A percentile compares a stretch with the other conserved stretches of the same genome.
Conservation (phyloP, 2,888 invertebrate genomes). For the Amiota minor region DNA sequence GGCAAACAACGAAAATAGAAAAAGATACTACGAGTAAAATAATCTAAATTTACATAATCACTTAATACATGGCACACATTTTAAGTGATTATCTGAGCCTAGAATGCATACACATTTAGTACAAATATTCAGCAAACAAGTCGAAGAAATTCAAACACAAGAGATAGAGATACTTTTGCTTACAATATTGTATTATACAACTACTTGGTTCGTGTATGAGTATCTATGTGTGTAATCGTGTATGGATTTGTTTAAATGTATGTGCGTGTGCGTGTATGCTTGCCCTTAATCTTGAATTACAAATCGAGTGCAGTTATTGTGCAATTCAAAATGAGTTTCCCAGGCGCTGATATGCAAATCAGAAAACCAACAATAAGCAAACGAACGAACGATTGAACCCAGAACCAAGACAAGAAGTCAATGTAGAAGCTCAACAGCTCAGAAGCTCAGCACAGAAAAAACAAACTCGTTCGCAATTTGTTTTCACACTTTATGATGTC, state of each 20-base stretch:
- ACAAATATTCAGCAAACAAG: background rate
- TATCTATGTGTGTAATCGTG: background rate
- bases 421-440: too few relatives aligned
- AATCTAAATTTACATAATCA: constrained; percentile 61
- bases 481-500: constrained; percentile 62
- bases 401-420: constrained; percentile 6
- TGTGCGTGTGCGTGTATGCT: constrained; percentile 4
- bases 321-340: constrained; percentile 57
- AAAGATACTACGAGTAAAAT: background rate
- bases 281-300: constrained; percentile 69
- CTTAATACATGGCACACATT: constrained; percentile 67
- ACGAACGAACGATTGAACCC: background rate
- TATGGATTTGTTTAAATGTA: background rate
- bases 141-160: background rate
- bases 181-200: background rate
- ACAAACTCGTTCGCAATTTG: constrained; percentile 51
- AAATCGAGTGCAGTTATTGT: constrained; percentile 67
- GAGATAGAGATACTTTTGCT: too few relatives aligned
- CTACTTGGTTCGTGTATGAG: background rate
- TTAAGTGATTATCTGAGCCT: constrained; percentile 57
- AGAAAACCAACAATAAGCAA: background rate
- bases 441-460: background rate
- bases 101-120: constrained; percentile 45
- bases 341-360: constrained; percentile 5
- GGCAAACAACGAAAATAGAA: background rate